These are phyloP conservation scores for Psittacus erithacus DNA, from an alignment of 2,113 vertebrate genomes.

Conservation along the genomic window DNA sequence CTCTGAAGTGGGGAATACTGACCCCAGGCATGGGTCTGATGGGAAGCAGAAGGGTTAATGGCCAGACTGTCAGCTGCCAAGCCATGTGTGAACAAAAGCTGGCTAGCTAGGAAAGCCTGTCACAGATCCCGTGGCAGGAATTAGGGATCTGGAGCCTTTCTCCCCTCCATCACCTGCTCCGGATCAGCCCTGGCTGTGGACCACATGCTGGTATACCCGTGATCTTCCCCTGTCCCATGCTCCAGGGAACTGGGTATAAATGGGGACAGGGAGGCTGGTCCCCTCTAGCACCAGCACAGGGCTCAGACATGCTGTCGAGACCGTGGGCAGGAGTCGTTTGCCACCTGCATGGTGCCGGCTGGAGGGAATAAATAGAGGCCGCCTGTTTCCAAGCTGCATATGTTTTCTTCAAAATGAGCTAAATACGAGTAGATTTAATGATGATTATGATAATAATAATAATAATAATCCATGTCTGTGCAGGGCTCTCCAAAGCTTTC, in stretches of 20 bases:
- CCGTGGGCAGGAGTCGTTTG: not conserved
- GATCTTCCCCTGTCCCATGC: not conserved
- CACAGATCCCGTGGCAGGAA: conserved; percentile 41
- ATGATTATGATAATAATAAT: not conserved
- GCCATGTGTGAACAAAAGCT: not conserved
- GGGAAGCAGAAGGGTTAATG: conserved; percentile 34
- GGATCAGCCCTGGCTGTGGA: not conserved
- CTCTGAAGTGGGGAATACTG: not conserved
- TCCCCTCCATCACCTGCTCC: conserved; percentile 8
- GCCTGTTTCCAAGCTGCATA: conserved; percentile 20
- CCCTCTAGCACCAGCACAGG: not conserved
- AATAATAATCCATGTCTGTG: not conserved
- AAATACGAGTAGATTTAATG: conserved; percentile 10
- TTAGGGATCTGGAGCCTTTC: not conserved
- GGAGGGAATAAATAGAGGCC: not conserved
- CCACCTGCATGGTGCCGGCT: not conserved
- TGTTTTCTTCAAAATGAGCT: conserved; percentile 26
- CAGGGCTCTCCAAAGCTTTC: not conserved
- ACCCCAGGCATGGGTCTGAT: not conserved
- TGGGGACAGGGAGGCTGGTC: not conserved
- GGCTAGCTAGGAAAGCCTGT: not conserved
- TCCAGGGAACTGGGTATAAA: not conserved
- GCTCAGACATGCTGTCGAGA: not conserved
- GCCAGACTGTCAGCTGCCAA: not conserved
- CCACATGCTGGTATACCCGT: accelerated